Percentiles rank a stretch among this genome's conserved stretches.
phyloP scores from a whole-genome alignment of 2,888 invertebrate species.

The Sepioteuthis lessoniana region DNA sequence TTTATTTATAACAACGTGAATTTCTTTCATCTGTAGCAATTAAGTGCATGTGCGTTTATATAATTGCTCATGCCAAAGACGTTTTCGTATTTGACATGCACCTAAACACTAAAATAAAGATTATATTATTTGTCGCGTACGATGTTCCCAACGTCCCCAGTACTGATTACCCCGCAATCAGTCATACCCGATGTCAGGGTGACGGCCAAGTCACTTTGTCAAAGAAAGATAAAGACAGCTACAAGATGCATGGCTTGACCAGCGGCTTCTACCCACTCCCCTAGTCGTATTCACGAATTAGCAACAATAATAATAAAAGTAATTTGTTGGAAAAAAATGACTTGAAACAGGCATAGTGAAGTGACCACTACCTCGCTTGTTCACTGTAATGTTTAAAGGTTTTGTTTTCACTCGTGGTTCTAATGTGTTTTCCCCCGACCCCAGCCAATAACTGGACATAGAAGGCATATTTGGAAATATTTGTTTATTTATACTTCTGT shows the following conservation, averaged over 20 bases:
- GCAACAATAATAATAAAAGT: not conserved
- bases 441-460: not conserved
- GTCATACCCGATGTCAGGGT: not conserved
- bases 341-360: not conserved
- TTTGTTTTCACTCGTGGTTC: not conserved
- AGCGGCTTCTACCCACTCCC: not conserved
- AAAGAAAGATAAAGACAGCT: not conserved
- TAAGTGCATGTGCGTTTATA: not conserved
- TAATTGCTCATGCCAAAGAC: not conserved
- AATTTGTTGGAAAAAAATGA: not conserved
- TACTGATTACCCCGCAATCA: not conserved
- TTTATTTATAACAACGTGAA: not conserved
- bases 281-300: not conserved
- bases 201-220: not conserved
- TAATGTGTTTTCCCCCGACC: not conserved
- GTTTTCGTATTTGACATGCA: not conserved
- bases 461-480: not conserved
- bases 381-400: not conserved
- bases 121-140: not conserved
- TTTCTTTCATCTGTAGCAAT: not conserved
- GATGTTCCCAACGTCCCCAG: not conserved
- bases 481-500: not conserved
- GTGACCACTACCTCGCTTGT: not conserved
- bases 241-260: not conserved
- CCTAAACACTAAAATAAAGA: not conserved